Percentiles rank a stretch among this genome's conserved stretches.
These are phyloP conservation scores for Pelusios castaneus DNA, from an alignment of 2,113 vertebrate genomes.

Conservation along the genomic window DNA sequence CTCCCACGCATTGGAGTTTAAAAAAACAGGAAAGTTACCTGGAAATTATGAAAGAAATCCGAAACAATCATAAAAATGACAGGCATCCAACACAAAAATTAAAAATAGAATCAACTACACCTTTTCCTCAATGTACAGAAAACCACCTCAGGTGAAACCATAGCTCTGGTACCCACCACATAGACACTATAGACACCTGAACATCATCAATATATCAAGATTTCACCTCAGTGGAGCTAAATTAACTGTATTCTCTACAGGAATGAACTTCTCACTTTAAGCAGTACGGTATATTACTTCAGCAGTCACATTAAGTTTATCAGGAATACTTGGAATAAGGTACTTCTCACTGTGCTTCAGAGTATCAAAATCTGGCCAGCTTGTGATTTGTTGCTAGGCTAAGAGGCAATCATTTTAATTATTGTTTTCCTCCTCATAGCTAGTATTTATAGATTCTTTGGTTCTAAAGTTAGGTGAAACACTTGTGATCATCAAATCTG, in stretches of 20 bases:
- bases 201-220: background rate
- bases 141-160: background rate
- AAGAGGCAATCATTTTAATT: background rate
- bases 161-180: too few species aligned
- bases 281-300: rapidly evolving
- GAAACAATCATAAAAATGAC: background rate
- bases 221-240: background rate
- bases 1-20: too few species aligned
- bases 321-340: background rate
- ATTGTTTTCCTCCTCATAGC: background rate
- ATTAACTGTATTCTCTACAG: background rate
- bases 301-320: background rate
- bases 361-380: background rate
- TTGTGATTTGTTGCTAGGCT: background rate
- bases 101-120: background rate
- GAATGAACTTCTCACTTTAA: background rate
- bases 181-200: background rate
- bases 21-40: background rate
- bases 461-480: background rate
- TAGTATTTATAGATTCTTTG: background rate
- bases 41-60: background rate
- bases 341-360: background rate
- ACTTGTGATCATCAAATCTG: background rate
- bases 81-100: background rate
- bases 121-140: background rate